phyloP scores from a whole-genome alignment of 1,140 invertebrate species.

The Scaptodrosophila lebanonensis region DNA sequence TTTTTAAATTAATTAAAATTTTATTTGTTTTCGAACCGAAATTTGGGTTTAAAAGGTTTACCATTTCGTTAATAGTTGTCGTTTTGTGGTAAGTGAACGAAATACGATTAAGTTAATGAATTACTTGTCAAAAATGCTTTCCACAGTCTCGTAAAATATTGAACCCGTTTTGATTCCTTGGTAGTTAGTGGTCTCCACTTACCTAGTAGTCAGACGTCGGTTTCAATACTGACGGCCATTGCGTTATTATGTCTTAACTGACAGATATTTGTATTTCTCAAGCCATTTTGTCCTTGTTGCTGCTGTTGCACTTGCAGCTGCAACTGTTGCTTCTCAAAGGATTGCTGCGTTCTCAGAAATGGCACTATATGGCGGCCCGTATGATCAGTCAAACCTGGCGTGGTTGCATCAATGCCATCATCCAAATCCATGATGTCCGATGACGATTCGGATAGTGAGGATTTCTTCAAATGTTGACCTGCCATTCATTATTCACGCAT shows the following conservation, averaged over 20 bases:
- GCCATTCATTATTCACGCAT: too few relatives aligned
- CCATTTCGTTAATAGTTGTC: too few relatives aligned
- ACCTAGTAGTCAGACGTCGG: constrained; percentile 98
- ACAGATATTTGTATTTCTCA: constrained; percentile 86
- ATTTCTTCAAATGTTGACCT: constrained; percentile 94
- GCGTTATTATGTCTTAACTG: constrained; percentile 89
- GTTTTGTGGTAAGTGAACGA: too few relatives aligned
- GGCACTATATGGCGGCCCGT: constrained; percentile 76
- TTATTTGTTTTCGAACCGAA: too few relatives aligned
- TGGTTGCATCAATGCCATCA: constrained; percentile 88
- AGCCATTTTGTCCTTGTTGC: constrained; percentile 76
- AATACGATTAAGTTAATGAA: too few relatives aligned
- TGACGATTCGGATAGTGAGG: constrained; percentile 93
- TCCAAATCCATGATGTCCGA: constrained; percentile 97
- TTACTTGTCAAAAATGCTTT: neutral
- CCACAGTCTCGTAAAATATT: constrained; percentile 1
- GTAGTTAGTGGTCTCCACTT: too few relatives aligned
- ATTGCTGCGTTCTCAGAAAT: constrained; percentile 76
- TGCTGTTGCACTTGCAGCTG: constrained; percentile 64
- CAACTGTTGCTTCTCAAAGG: constrained; percentile 72
- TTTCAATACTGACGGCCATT: constrained; percentile 91
- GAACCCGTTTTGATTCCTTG: neutral
- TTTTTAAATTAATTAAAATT: too few relatives aligned
- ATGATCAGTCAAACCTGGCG: constrained; percentile 81
- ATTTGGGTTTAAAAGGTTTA: too few relatives aligned